Conservation (phyloP, 2,113 vertebrate genomes). For the Megaceryle torquata region DNA sequence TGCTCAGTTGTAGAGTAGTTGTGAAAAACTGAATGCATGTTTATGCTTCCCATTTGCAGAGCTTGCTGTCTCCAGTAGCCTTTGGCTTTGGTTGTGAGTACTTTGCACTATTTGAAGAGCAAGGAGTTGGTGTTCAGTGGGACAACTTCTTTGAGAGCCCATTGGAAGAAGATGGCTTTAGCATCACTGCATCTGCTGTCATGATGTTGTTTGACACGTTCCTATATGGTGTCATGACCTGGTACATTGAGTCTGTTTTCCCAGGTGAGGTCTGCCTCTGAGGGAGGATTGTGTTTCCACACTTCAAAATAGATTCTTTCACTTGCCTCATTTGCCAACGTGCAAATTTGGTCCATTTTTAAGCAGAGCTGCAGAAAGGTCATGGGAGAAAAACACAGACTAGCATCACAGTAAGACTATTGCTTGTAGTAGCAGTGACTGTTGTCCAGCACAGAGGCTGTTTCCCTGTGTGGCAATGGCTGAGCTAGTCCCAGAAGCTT, state of each 20-base stretch:
- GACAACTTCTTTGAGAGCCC: slow-evolving; percentile 89
- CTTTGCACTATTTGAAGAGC: slow-evolving; percentile 94
- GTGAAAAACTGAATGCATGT: not conserved
- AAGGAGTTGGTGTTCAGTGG: slow-evolving; percentile 95
- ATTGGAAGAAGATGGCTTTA: slow-evolving; percentile 87
- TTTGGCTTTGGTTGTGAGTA: slow-evolving; percentile 97
- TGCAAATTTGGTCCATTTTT: not conserved
- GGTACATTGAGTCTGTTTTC: slow-evolving; percentile 96
- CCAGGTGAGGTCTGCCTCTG: slow-evolving; percentile 80
- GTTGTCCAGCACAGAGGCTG: not conserved
- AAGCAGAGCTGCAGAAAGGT: not conserved
- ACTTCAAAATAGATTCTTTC: not conserved
- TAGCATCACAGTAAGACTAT: not conserved
- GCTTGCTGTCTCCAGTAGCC: slow-evolving; percentile 93
- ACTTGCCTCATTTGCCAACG: not conserved
- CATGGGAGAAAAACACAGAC: not conserved
- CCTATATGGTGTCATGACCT: slow-evolving; percentile 92
- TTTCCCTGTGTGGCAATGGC: not conserved
- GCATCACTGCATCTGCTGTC: slow-evolving; percentile 83
- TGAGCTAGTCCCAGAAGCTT: not conserved
- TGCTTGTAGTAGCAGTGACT: not conserved
- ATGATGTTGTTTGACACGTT: slow-evolving; percentile 92
- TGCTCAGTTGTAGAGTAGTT: not conserved
- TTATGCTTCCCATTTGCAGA: slow-evolving; percentile 72
- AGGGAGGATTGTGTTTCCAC: not conserved